A percentile compares a stretch with the other conserved stretches of the same genome.
Conservation (phyloP, 1,140 invertebrate species). For the Neuroterus valhalla region DNA sequence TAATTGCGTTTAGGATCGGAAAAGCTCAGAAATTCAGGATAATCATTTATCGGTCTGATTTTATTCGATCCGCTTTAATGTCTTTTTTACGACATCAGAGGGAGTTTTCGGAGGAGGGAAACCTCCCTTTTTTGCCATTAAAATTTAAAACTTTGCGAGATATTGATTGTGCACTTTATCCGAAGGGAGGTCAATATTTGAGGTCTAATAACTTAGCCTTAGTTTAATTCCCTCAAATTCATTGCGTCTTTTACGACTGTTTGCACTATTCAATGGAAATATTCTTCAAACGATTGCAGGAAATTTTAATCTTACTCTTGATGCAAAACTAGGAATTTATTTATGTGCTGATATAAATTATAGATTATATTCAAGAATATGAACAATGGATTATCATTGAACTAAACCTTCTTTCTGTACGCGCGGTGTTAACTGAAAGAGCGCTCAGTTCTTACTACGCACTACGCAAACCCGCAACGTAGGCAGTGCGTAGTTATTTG, state of each 20-base stretch:
- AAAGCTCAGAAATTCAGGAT: background rate
- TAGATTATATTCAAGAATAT: no score
- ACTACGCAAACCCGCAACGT: no score
- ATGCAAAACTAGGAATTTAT: background rate
- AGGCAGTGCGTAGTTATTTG: no score
- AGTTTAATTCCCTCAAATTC: slow-evolving; percentile 17
- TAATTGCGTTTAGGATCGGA: slow-evolving; percentile 13
- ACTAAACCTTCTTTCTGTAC: no score
- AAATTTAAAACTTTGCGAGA: slow-evolving; percentile 5
- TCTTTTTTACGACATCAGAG: background rate
- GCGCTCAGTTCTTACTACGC: no score
- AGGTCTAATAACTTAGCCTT: slow-evolving; percentile 8
- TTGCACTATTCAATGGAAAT: background rate
- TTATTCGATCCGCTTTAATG: slow-evolving; percentile 13
- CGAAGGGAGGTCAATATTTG: slow-evolving; percentile 4
- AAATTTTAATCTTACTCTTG: background rate
- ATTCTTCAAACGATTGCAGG: background rate
- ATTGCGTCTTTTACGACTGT: slow-evolving; percentile 4
- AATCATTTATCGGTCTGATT: slow-evolving; percentile 12
- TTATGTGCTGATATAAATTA: background rate
- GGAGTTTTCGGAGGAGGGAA: slow-evolving; percentile 2
- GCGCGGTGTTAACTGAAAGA: no score
- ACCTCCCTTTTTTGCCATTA: background rate
- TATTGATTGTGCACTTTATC: slow-evolving; percentile 29
- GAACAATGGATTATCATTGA: no score